Conservation (phyloP, 2,888 invertebrate species). For the Xylophagus ater region DNA sequence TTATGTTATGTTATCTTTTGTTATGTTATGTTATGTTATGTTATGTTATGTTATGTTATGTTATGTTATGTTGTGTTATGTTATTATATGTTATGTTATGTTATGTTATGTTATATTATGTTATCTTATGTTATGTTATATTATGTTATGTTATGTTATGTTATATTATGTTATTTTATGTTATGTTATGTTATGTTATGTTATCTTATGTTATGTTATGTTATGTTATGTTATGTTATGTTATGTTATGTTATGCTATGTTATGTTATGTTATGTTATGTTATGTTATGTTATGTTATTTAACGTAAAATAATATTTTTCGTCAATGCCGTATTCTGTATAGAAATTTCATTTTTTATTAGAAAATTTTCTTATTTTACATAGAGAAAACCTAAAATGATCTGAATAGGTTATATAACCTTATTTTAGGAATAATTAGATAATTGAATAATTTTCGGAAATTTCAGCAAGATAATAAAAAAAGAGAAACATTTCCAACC, state of each 20-base stretch:
- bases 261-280: conserved; percentile 4
- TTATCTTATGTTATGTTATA: conserved; percentile 1
- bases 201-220: conserved; percentile 5
- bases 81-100: too few relatives aligned
- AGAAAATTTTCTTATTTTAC: too few relatives aligned
- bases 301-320: conserved; percentile 1
- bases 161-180: too few relatives aligned
- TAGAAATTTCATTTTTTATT: too few relatives aligned
- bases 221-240: conserved; percentile 8
- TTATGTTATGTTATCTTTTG: conserved; percentile 10
- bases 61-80: conserved; percentile 2
- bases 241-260: conserved; percentile 5
- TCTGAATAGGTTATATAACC: too few relatives aligned
- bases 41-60: conserved; percentile 7
- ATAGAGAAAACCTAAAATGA: too few relatives aligned
- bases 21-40: conserved; percentile 10
- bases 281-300: conserved; percentile 3
- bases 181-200: conserved; percentile 3
- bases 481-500: too few relatives aligned
- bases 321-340: too few relatives aligned
- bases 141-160: neutral
- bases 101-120: conserved; percentile 1
- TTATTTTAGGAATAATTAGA: too few relatives aligned
- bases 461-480: too few relatives aligned
- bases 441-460: too few relatives aligned